Conservation (phyloP, 2,888 invertebrate species). For the Dasypolia templi region DNA sequence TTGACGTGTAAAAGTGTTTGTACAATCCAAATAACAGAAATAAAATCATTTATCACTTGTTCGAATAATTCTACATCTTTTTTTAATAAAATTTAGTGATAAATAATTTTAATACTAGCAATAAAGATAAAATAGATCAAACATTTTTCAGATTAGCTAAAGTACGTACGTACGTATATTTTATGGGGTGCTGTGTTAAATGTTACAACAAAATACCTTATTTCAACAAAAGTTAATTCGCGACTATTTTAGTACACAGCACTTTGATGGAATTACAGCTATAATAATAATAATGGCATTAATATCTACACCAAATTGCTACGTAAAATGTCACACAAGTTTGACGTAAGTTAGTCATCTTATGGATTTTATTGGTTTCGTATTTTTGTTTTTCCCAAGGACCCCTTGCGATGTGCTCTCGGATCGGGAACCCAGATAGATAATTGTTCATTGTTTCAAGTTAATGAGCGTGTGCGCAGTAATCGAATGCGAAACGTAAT, state of each 20-base stretch:
- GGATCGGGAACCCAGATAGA: neutral
- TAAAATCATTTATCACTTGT: too few species aligned
- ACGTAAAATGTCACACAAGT: neutral
- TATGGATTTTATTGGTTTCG: neutral
- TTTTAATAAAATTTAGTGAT: too few species aligned
- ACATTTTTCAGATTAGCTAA: too few species aligned
- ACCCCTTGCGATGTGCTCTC: conserved; percentile 22
- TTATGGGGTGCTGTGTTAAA: too few species aligned
- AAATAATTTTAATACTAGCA: too few species aligned
- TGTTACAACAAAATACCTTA: too few species aligned
- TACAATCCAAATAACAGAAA: too few species aligned
- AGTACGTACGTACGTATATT: too few species aligned
- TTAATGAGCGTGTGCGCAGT: conserved; percentile 47
- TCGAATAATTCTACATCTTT: too few species aligned
- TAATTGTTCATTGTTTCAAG: conserved; percentile 45
- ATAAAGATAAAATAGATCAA: too few species aligned
- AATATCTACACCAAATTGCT: neutral
- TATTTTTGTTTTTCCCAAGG: neutral
- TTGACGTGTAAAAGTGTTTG: too few species aligned
- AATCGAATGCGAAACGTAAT: conserved; percentile 18
- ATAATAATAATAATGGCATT: neutral
- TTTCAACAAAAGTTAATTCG: neutral
- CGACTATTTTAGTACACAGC: neutral
- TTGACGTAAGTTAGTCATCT: neutral
- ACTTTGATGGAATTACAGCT: neutral